Conservation (phyloP, 2,797 vertebrate species). For the Oreochromis grahami region DNA sequence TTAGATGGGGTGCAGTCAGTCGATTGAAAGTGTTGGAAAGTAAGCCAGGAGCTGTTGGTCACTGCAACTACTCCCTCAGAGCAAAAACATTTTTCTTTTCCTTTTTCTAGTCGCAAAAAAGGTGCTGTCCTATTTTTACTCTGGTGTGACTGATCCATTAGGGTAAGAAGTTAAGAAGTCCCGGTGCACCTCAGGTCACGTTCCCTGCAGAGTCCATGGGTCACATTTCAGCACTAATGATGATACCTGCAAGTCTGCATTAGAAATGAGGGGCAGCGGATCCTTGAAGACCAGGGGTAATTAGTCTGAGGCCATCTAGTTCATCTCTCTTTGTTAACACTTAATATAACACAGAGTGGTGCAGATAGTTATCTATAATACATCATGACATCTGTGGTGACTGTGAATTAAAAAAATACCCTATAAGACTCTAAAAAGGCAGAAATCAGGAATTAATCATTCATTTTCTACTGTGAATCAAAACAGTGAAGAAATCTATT, state of each 20-base stretch:
- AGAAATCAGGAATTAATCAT: neutral
- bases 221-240: neutral
- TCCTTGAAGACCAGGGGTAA: neutral
- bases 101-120: neutral
- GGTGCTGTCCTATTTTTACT: neutral
- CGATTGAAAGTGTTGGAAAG: neutral
- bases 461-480: neutral
- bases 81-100: neutral
- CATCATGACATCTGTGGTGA: neutral
- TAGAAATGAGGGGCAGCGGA: neutral
- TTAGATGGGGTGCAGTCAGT: neutral
- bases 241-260: neutral
- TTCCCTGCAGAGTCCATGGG: fast-evolving
- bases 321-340: neutral
- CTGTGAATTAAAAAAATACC: neutral
- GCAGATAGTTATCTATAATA: neutral
- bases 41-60: neutral
- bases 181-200: neutral
- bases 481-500: fast-evolving
- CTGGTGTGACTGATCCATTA: neutral
- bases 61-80: neutral
- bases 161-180: neutral
- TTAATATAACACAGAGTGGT: neutral
- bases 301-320: neutral
- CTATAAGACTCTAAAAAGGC: fast-evolving